phyloP scores from a whole-genome alignment of 2,797 vertebrate genomes.

The Hypotaenidia okinawae region DNA sequence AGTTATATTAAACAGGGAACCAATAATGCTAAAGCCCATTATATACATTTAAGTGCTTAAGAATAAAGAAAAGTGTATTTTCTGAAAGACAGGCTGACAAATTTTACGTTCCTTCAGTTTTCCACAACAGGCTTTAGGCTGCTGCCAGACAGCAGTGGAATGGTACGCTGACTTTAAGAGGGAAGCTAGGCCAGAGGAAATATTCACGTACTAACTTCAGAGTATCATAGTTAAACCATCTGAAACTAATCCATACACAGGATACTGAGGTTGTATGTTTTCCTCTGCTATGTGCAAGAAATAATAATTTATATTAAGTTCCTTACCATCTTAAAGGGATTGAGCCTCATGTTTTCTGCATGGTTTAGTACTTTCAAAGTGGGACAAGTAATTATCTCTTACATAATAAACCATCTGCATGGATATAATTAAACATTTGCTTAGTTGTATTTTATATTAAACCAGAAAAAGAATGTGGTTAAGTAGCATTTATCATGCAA shows the following conservation, averaged over 20 bases:
- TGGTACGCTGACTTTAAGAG: not conserved
- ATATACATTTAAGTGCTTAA: not conserved
- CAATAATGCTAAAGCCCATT: not conserved
- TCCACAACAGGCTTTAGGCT: not conserved
- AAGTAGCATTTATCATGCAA: slow-evolving; percentile 56
- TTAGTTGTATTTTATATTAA: slow-evolving; percentile 55
- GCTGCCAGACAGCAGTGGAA: not conserved
- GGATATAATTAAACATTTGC: slow-evolving; percentile 70
- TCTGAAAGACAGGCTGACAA: not conserved
- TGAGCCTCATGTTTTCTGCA: slow-evolving; percentile 43
- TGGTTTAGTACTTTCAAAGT: slow-evolving; percentile 55
- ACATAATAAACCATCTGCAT: slow-evolving; percentile 75
- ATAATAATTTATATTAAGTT: slow-evolving; percentile 29
- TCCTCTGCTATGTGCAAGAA: slow-evolving; percentile 4
- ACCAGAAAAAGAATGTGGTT: slow-evolving; percentile 57
- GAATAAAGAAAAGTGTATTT: not conserved
- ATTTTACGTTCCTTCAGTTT: not conserved
- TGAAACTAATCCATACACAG: not conserved
- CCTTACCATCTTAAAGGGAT: slow-evolving; percentile 11
- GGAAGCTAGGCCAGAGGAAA: not conserved
- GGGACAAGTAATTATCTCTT: slow-evolving; percentile 70
- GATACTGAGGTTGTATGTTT: not conserved
- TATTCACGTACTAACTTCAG: not conserved
- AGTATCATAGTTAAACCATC: not conserved
- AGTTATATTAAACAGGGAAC: not conserved